Base-by-base conservation (phyloP, 2,113 vertebrate genomes). In the Astur gentilis region DNA sequence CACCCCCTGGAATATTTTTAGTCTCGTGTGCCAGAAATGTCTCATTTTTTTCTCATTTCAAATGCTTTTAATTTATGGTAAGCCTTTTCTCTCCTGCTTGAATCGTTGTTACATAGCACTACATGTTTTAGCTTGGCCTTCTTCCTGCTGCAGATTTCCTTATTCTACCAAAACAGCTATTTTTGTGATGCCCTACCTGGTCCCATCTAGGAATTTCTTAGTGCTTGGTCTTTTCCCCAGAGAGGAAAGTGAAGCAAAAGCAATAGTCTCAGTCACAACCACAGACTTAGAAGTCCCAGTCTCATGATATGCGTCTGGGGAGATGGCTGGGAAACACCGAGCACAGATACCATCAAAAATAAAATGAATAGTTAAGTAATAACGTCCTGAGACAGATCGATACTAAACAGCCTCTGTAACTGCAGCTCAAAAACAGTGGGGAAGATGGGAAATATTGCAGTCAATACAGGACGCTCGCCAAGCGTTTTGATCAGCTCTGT, bases 341-440 rank as follows among this genome's bases (percentile, higher is more conserved):
- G 58, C 50, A 83, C 49, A 69, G 36, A 49, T 9, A 70, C 0
- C 47, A 70, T 29, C 9, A 94, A 91, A 90, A 83, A 16, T 34
- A 16, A 85, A 84, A 65, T 13, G 0, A 87, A 16, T 4, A 83
- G 34, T 49, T 67, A 57, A 49, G 36, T 52, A 65, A 19, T 25
- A 88, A 34, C 0, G 2, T 67, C 54, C 66, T 16, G 57, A 85
- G n/a, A 55, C 17, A 64, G 49, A 69, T 0, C 1, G 2, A 47
- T 40, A n/a, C 23, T 57, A 34, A 85, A 29, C 23, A 49, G 20
- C 36, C 34, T 52, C 38, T 36, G 0, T 14, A 65, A 72, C 26
- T 61, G 44, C 61, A 79, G 31, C 78, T 72, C 31, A 57, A 67
- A 71, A 84, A 47, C 25, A 45, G 31, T 0, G 23, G n/a, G 26